phyloP scores from a whole-genome alignment of 2,797 vertebrate species.

The Mormyrus proboscirostris region DNA sequence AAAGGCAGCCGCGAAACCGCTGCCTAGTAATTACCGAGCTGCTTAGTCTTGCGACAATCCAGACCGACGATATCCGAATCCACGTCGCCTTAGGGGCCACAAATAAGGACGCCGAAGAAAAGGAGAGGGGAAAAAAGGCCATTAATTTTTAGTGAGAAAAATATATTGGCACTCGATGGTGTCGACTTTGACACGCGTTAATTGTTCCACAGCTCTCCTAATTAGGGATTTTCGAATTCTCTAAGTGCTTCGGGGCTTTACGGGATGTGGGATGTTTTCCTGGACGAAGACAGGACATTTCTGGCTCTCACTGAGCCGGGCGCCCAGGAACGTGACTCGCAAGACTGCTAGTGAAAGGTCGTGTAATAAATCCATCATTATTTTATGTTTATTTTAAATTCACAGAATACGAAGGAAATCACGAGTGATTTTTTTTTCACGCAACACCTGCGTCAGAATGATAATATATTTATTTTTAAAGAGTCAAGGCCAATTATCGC shows the following conservation, averaged over 20 bases:
- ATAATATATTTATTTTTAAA: slow-evolving; percentile 3
- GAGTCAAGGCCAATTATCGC: background rate
- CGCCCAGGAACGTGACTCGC: background rate
- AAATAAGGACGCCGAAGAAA: slow-evolving; percentile 40
- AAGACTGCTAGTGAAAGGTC: slow-evolving; percentile 19
- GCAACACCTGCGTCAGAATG: slow-evolving; percentile 4
- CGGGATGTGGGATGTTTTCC: slow-evolving; percentile 69
- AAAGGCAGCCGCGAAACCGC: slow-evolving; percentile 65
- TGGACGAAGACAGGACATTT: slow-evolving; percentile 54
- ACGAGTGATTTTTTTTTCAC: background rate
- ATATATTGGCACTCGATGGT: slow-evolving; percentile 94
- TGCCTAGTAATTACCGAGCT: slow-evolving; percentile 77
- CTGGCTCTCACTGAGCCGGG: slow-evolving; percentile 40
- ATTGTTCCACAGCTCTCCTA: slow-evolving; percentile 90
- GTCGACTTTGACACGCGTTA: slow-evolving; percentile 94
- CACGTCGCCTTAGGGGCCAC: slow-evolving; percentile 68
- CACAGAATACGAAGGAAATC: background rate
- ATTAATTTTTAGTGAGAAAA: slow-evolving; percentile 83
- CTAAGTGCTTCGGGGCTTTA: slow-evolving; percentile 73
- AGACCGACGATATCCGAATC: slow-evolving; percentile 75
- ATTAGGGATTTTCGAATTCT: slow-evolving; percentile 90
- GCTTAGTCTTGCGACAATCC: slow-evolving; percentile 76
- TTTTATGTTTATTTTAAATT: slow-evolving; percentile 3
- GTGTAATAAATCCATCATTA: slow-evolving; percentile 11
- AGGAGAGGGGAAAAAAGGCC: slow-evolving; percentile 45